These are phyloP conservation scores for Drosophila lowei DNA, from an alignment of 1,140 invertebrate genomes.

Conservation along the genomic window DNA sequence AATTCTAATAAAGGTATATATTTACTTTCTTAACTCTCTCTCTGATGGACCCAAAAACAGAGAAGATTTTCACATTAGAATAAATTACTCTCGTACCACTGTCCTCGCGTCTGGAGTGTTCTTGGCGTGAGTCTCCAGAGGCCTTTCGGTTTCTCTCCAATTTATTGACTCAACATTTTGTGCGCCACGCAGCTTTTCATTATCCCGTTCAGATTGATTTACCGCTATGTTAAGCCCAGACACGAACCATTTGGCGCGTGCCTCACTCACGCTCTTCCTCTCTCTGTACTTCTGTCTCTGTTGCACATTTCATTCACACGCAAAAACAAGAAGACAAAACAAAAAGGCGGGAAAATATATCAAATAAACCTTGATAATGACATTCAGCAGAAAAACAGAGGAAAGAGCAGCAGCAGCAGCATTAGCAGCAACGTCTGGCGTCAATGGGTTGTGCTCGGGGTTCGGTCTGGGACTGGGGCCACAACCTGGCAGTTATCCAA, in stretches of 20 bases:
- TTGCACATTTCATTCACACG: slow-evolving; percentile 53
- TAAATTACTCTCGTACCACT: not conserved
- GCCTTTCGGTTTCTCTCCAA: slow-evolving; percentile 5
- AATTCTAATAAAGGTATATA: too few species aligned
- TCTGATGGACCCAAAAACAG: too few species aligned
- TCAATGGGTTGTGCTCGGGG: slow-evolving; percentile 43
- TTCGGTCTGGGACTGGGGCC: slow-evolving; percentile 30
- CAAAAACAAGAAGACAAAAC: slow-evolving; percentile 43
- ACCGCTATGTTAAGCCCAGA: slow-evolving; percentile 32
- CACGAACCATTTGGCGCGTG: slow-evolving; percentile 17
- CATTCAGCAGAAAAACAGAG: slow-evolving; percentile 59
- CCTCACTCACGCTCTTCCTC: slow-evolving; percentile 4
- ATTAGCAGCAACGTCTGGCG: slow-evolving; percentile 46
- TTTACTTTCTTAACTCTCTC: too few species aligned
- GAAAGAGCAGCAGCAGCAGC: slow-evolving; percentile 14
- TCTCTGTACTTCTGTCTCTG: slow-evolving; percentile 9
- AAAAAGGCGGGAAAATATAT: slow-evolving; percentile 60
- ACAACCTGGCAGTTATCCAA: slow-evolving; percentile 75
- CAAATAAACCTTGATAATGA: slow-evolving; percentile 80
- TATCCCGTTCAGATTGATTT: slow-evolving; percentile 36
- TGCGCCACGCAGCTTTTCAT: slow-evolving; percentile 35
- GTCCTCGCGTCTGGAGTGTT: slow-evolving; percentile 18
- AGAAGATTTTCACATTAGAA: too few species aligned
- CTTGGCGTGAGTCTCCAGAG: slow-evolving; percentile 16
- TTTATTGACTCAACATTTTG: slow-evolving; percentile 35